phyloP scores from a whole-genome alignment of 2,113 vertebrate species.

The Sterna hirundo region DNA sequence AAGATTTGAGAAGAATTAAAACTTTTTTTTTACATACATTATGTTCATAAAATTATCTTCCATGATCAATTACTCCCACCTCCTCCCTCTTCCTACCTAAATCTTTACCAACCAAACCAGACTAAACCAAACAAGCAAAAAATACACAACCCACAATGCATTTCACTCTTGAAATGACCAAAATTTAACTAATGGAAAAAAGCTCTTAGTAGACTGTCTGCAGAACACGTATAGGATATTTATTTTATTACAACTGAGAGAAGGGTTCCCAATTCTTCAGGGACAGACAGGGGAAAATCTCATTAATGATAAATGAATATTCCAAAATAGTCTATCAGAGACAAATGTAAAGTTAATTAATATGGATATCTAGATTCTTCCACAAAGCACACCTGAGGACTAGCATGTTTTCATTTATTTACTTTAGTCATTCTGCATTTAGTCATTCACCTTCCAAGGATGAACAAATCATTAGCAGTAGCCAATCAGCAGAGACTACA shows the following conservation, averaged over 20 bases:
- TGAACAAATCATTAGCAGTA: background rate
- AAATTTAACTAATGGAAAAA: background rate
- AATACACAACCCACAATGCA: fast-evolving
- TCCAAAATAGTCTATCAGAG: background rate
- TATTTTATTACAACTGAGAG: background rate
- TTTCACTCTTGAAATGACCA: background rate
- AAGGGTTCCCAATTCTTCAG: background rate
- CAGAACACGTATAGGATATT: background rate
- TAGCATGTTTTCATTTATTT: background rate
- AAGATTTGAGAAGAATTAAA: background rate
- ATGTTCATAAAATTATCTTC: background rate
- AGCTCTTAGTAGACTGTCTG: background rate
- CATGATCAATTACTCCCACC: background rate
- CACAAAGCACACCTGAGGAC: background rate
- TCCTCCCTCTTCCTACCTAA: background rate
- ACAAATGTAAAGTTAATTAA: background rate
- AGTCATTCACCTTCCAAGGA: background rate
- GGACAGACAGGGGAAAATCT: background rate
- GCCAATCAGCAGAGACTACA: background rate
- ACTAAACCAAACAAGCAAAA: background rate
- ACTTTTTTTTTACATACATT: background rate
- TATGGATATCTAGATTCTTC: background rate
- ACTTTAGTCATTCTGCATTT: background rate
- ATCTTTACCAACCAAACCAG: background rate
- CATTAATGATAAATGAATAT: background rate